Conservation (phyloP, 30 jellyfish, hydroid and myxozoan species). For the Aurelia coerulea region DNA sequence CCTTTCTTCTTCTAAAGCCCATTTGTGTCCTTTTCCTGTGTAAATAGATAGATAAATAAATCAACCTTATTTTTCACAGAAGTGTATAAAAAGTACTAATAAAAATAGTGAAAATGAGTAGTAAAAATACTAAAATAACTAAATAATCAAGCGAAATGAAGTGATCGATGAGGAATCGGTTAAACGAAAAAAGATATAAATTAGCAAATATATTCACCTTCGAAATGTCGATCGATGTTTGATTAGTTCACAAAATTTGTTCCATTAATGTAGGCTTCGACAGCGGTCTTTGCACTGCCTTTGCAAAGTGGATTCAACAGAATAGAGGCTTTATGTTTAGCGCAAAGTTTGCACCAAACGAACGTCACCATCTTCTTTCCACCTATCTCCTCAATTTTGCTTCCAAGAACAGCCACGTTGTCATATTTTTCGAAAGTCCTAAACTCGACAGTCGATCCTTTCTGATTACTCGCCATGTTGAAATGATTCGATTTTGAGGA, state of each 20-base stretch:
- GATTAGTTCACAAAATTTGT: conserved; percentile 51
- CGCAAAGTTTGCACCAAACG: conserved; percentile 68
- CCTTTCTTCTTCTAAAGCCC: conserved; percentile 57
- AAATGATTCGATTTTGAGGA: not conserved
- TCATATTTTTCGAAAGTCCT: conserved; percentile 40
- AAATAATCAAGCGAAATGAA: too few species aligned
- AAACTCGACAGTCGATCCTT: conserved; percentile 47
- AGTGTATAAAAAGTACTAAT: not conserved
- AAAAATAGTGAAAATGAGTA: not conserved
- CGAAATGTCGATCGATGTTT: conserved; percentile 36
- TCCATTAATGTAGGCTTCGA: conserved; percentile 45
- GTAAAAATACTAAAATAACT: too few species aligned
- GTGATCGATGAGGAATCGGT: not conserved
- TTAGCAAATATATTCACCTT: conserved; percentile 22
- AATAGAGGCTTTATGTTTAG: conserved; percentile 38
- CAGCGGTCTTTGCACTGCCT: conserved; percentile 56
- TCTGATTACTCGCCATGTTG: conserved; percentile 25
- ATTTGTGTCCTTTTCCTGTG: conserved; percentile 63
- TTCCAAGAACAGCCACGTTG: conserved; percentile 38
- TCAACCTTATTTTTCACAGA: not conserved
- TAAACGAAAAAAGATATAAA: not conserved
- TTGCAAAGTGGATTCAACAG: conserved; percentile 43
- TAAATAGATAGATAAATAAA: not conserved
- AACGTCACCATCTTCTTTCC: conserved; percentile 49
- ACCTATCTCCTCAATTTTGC: conserved; percentile 21